Evolutionary conservation across 1,140 invertebrate species (phyloP).

Genomic region (Latrodectus geometricus): DNA sequence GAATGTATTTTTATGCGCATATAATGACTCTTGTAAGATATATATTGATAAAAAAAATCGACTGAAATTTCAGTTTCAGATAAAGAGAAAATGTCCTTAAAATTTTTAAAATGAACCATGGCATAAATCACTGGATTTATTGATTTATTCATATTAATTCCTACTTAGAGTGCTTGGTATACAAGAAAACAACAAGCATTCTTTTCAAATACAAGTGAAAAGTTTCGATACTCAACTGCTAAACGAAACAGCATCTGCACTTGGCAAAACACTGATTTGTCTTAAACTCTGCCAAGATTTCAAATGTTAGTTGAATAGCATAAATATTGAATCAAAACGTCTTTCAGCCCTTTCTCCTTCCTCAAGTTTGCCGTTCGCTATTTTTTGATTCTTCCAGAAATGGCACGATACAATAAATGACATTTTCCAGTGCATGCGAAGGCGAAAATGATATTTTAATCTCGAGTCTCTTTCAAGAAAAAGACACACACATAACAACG

Average conservation of each 20-base stretch:
- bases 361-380: background rate
- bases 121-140: no score
- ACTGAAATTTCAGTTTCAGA: no score
- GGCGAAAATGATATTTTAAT: slow-evolving; percentile 53
- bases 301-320: background rate
- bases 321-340: background rate
- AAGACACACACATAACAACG: background rate
- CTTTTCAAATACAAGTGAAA: background rate
- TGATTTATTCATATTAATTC: no score
- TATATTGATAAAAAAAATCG: no score
- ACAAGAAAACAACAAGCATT: no score
- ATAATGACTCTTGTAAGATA: no score
- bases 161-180: no score
- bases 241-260: background rate
- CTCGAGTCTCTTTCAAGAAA: slow-evolving; percentile 5
- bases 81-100: no score
- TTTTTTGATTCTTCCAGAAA: slow-evolving; percentile 17
- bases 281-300: background rate
- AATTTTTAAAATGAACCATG: no score
- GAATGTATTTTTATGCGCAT: no score
- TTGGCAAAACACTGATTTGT: background rate
- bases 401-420: background rate
- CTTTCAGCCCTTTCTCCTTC: background rate
- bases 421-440: slow-evolving; percentile 4
- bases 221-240: background rate